Conservation (phyloP, 2,797 vertebrate genomes). For the Coendou prehensilis region DNA sequence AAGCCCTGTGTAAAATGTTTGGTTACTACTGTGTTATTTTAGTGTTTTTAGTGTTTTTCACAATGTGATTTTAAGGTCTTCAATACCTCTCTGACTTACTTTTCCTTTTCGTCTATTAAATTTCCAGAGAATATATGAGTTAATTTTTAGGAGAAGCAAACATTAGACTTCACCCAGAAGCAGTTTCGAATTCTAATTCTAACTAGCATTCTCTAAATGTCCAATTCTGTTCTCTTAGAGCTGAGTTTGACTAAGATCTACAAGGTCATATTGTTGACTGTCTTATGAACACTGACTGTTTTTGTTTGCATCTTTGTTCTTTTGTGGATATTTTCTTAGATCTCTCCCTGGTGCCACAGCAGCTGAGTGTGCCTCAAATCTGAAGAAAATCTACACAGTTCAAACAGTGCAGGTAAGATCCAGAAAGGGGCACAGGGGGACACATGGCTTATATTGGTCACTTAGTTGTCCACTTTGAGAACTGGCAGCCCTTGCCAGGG, state of each 20-base stretch:
- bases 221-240: too few species aligned
- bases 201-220: background rate
- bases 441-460: rapidly evolving
- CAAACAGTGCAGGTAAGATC: constrained; percentile 95
- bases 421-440: rapidly evolving
- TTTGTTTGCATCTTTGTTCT: constrained; percentile 56
- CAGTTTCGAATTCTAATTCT: constrained; percentile 45
- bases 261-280: background rate
- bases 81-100: background rate
- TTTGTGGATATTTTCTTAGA: constrained; percentile 85
- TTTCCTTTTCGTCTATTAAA: background rate
- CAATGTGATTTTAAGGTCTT: constrained; percentile 11
- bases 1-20: background rate
- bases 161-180: constrained; percentile 20
- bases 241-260: background rate
- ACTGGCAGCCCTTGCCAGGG: too few species aligned
- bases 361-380: constrained; percentile 96
- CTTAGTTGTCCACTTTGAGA: background rate
- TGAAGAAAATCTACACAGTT: constrained; percentile 98
- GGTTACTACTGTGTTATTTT: background rate
- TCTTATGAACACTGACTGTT: constrained; percentile 30
- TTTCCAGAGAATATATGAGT: background rate
- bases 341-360: constrained; percentile 97
- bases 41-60: background rate
- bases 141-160: constrained; percentile 43